Evolutionary conservation across 2,888 invertebrate genomes (phyloP).

Genomic region (Ypsolopha sequella): DNA sequence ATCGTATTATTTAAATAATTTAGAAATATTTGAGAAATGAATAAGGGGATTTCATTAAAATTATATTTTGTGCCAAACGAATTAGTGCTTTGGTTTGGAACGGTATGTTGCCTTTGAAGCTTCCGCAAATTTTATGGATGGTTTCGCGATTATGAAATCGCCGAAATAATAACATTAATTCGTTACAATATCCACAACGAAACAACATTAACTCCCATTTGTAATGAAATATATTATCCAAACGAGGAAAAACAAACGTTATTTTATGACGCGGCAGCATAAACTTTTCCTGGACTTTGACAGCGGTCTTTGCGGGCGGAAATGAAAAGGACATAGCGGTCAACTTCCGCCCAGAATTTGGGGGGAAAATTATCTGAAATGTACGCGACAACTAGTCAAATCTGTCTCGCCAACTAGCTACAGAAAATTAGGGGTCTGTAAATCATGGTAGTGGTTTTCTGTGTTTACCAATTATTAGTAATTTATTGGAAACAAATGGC

Average conservation of each 20-base stretch:
- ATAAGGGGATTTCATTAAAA: too few species aligned
- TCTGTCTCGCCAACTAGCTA: slow-evolving; percentile 16
- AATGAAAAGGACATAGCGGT: slow-evolving; percentile 55
- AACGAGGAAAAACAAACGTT: slow-evolving; percentile 1
- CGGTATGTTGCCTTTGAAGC: too few species aligned
- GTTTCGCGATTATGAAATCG: too few species aligned
- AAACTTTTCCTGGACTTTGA: slow-evolving; percentile 39
- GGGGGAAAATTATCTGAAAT: slow-evolving; percentile 20
- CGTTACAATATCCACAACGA: too few species aligned
- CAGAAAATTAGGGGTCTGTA: slow-evolving; percentile 43
- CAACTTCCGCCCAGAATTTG: slow-evolving; percentile 38
- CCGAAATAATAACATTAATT: too few species aligned
- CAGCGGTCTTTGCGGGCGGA: slow-evolving; percentile 39
- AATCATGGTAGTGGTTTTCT: slow-evolving; percentile 37
- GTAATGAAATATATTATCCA: neutral
- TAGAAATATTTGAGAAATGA: too few species aligned
- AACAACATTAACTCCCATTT: too few species aligned
- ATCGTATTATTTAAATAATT: neutral
- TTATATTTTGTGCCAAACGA: too few species aligned
- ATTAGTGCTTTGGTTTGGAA: too few species aligned
- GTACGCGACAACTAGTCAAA: slow-evolving; percentile 19
- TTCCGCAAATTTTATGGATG: too few species aligned
- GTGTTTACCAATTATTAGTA: slow-evolving; percentile 1
- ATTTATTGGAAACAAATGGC: too few species aligned
- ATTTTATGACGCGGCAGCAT: slow-evolving; percentile 22